These are phyloP conservation scores for Panthera tigris DNA, from an alignment of 2,113 vertebrate genomes.

Conservation along the genomic window DNA sequence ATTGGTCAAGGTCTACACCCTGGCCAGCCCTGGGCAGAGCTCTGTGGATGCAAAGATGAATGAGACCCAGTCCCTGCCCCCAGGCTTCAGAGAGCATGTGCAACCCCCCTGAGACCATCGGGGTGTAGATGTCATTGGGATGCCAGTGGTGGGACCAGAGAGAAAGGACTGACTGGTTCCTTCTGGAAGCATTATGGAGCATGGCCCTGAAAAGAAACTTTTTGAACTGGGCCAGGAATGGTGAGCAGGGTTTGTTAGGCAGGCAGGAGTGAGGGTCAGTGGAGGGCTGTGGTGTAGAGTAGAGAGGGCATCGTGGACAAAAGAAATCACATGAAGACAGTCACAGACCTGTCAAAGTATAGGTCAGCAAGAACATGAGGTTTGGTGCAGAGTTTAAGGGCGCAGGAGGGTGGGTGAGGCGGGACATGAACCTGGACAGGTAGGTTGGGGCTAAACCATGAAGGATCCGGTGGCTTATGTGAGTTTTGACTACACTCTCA, in stretches of 20 bases:
- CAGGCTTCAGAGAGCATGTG: not conserved
- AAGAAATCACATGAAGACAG: not conserved
- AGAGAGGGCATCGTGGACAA: not conserved
- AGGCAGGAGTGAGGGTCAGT: not conserved
- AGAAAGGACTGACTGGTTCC: not conserved
- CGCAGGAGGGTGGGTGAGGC: not conserved
- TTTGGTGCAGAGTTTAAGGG: not conserved
- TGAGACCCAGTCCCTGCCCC: not conserved
- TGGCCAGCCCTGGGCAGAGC: not conserved
- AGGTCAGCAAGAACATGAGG: not conserved
- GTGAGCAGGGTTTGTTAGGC: not conserved
- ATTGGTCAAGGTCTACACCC: not conserved
- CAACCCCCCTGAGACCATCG: accelerated
- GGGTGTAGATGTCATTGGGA: not conserved
- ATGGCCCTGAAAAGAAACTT: not conserved
- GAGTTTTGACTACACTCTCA: not conserved
- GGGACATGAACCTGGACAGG: not conserved
- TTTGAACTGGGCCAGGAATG: not conserved
- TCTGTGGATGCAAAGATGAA: not conserved
- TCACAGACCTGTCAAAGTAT: not conserved
- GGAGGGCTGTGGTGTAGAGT: too few relatives aligned
- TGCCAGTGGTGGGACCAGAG: not conserved
- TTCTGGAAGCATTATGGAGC: not conserved
- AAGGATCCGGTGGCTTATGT: not conserved
- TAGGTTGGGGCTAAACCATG: not conserved